Evolutionary conservation across 1,140 invertebrate species (phyloP), one percentile per base, ranked within the genome.

Genomic region (Papilio polyxenes): DNA sequence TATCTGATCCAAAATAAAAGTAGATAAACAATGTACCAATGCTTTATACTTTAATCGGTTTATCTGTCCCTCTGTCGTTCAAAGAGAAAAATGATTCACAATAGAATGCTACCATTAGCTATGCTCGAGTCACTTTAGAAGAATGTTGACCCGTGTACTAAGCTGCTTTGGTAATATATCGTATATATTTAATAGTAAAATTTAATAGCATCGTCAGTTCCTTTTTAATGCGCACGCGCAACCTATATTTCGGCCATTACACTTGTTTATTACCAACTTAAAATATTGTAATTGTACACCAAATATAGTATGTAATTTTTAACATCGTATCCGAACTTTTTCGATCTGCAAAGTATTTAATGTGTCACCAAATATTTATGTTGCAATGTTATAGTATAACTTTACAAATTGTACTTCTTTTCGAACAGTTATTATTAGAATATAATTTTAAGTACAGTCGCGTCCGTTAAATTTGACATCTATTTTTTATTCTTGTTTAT

Each of bases 41-140:
- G 65, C 65, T 72, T 72, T 37, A 37, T 37, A 37, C 3, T 37
- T 72, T 72, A 72, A 72, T 72, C 65, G 13, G 31, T 72, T 72
- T 15, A 72, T 37, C 65, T 72, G 31, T 72, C 23, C 31, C 13
- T 37, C 31, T 72, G 65, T 72, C 65, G 11, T 37, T 72, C 65
- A 40, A 72, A 72, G 6, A 37, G 65, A 72, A 72, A 72, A 40
- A 72, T 37, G 65, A 40, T 72, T 20, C 20, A 65, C 65, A 72
- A 72, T 40, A 72, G 65, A 72, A 72, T 37, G 23, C 65, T 37
- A 72, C 65, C 31, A 72, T 72, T 72, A 72, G 65, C 65, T 23
- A 23, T 20, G 8, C 23, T 13, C 13, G 23, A 40, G 3, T 72
- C 65, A 72, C 6, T 37, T 37, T 4, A 40, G 11, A 72, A 72